A percentile compares a stretch with the other conserved stretches of the same genome.
These are phyloP conservation scores for Tapirus indicus DNA, from an alignment of 2,797 vertebrate species.

Conservation along the genomic window DNA sequence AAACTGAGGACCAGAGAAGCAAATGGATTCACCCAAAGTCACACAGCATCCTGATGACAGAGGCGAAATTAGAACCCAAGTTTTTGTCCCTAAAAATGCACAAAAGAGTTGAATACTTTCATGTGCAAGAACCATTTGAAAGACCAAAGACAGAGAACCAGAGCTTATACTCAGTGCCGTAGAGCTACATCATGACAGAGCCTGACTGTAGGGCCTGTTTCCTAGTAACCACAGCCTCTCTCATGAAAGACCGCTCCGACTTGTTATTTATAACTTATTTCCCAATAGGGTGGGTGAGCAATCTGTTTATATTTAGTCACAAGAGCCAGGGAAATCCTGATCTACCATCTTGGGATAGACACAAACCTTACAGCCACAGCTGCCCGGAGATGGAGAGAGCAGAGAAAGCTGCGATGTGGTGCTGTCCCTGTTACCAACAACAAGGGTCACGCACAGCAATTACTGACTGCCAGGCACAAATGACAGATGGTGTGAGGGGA, in stretches of 20 bases:
- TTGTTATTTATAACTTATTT: constrained; percentile 80
- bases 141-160: constrained; percentile 16
- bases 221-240: constrained; percentile 76
- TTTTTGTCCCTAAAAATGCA: background rate
- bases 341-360: constrained; percentile 9
- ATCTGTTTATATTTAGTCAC: constrained; percentile 76
- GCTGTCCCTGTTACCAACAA: constrained; percentile 20
- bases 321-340: constrained; percentile 68
- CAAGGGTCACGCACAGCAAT: constrained; percentile 52
- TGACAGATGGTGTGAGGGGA: constrained; percentile 38
- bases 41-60: background rate
- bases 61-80: background rate
- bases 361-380: background rate
- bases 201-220: background rate
- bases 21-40: background rate
- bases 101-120: background rate
- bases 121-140: background rate
- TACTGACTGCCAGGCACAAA: background rate
- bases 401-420: background rate
- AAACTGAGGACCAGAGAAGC: constrained; percentile 53
- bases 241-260: constrained; percentile 66
- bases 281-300: constrained; percentile 56
- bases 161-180: background rate
- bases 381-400: constrained; percentile 7
- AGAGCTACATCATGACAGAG: constrained; percentile 2